Evolutionary conservation across 2,113 vertebrate species (phyloP), one percentile per base, ranked within the genome.

Genomic region (Nannobrachium achirus): DNA sequence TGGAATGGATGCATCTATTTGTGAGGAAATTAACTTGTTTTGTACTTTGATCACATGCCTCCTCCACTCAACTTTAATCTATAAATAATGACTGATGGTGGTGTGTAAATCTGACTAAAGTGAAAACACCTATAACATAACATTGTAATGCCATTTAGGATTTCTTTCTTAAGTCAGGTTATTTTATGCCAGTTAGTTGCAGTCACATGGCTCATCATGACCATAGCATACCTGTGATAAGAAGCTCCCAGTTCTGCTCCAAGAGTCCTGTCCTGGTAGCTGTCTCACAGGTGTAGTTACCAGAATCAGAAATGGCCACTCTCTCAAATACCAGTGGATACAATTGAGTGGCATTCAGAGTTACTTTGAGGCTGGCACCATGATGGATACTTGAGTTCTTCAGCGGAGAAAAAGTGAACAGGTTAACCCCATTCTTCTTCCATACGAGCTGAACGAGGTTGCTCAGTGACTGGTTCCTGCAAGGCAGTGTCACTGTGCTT

Each of bases 261-360:
- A 0, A 11, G 2, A 6, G 0, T 45, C 76, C 75, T 0, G 0
- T 0, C 0, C 0, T 0, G 0, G 25, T 59, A 6, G 5, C 4
- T 0, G 0, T 44, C 0, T 55, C 44, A 61, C 87, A 89, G 9
- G 68, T 84, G 63, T 85, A 89, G 73, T 78, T 87, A 48, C 85
- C 87, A 10, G 20, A 9, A 8, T 87, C 78, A n/a, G 0, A 56
- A n/a, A 0, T 14, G 25, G 66, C 56, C 15, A 5, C 73, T 0
- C 1, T 60, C 6, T 64, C 14, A 57, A 87, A 76, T 49, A 63
- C n/a, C 14, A 89, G 68, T 2, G 39, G 11, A 0, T 69, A 75
- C 8, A 5, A 1, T 1, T 56, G 0, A 0, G 10, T 45, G 9
- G 48, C 10, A 1, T 7, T 62, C 0, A 1, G 0, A 1, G 58